These are phyloP conservation scores for Nemotelus pantherinus DNA, from an alignment of 2,888 invertebrate genomes.

Conservation along the genomic window DNA sequence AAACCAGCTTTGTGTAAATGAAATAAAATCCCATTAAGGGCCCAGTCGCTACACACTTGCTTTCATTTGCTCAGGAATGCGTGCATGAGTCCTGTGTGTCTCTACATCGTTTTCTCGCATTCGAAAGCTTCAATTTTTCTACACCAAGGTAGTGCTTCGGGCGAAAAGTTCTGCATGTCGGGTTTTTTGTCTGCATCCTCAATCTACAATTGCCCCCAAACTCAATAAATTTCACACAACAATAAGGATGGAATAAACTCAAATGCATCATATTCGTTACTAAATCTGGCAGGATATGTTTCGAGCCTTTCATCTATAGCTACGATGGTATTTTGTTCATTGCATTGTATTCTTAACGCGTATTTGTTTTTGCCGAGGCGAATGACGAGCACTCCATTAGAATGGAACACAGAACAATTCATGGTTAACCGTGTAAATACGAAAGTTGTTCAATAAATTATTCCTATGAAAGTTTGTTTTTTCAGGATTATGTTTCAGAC, in stretches of 20 bases:
- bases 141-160: background rate
- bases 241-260: conserved; percentile 28
- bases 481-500: too few species aligned
- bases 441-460: conserved; percentile 26
- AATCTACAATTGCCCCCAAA: background rate
- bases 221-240: conserved; percentile 11
- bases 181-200: too few species aligned
- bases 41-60: conserved; percentile 32
- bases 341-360: background rate
- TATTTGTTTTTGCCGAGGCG: conserved; percentile 4
- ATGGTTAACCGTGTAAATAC: conserved; percentile 7
- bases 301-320: background rate
- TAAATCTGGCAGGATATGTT: background rate
- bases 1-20: conserved; percentile 37
- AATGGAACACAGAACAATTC: background rate
- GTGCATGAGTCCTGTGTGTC: conserved; percentile 8
- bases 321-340: background rate
- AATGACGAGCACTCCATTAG: conserved; percentile 5
- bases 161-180: too few species aligned
- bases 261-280: conserved; percentile 12
- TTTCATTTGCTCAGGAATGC: conserved; percentile 34
- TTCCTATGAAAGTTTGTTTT: background rate
- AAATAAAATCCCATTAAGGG: conserved; percentile 35
- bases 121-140: background rate
- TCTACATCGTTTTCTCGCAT: background rate